phyloP scores from a whole-genome alignment of 2,113 vertebrate species.

The Chionomys nivalis region DNA sequence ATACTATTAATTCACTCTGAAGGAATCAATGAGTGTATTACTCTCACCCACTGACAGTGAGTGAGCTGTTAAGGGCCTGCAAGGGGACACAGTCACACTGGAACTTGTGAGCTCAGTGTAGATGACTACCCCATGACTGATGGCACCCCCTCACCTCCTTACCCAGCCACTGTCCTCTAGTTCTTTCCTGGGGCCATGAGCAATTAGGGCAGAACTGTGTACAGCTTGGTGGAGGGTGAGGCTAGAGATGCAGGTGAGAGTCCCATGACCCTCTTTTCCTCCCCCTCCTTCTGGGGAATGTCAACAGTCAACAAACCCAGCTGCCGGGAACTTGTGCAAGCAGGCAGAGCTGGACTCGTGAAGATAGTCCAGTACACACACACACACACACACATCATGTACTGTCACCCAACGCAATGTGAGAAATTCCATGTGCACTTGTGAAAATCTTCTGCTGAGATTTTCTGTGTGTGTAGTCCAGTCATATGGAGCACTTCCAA shows the following conservation, averaged over 20 bases:
- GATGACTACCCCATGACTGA: not conserved
- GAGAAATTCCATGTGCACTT: not conserved
- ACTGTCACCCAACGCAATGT: not conserved
- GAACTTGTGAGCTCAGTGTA: not conserved
- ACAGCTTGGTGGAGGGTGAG: not conserved
- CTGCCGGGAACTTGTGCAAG: not conserved
- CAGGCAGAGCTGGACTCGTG: not conserved
- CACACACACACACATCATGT: not conserved
- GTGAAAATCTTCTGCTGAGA: not conserved
- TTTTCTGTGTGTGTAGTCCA: not conserved
- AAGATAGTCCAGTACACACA: not conserved
- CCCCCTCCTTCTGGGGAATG: not conserved
- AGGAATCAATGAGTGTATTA: not conserved
- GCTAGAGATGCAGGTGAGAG: not conserved
- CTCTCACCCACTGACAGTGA: not conserved
- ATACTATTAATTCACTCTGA: not conserved
- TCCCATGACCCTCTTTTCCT: not conserved
- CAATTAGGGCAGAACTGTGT: not conserved
- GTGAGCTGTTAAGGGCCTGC: not conserved
- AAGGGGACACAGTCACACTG: not conserved
- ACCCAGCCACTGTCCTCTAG: not conserved
- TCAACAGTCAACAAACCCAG: not conserved
- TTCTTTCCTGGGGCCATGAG: not conserved
- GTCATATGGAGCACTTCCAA: not conserved
- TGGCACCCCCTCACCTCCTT: not conserved